Evolutionary conservation across 2,797 vertebrate genomes (phyloP), one percentile per base, ranked within the genome.

Genomic region (Parotocinclus haroldoi): DNA sequence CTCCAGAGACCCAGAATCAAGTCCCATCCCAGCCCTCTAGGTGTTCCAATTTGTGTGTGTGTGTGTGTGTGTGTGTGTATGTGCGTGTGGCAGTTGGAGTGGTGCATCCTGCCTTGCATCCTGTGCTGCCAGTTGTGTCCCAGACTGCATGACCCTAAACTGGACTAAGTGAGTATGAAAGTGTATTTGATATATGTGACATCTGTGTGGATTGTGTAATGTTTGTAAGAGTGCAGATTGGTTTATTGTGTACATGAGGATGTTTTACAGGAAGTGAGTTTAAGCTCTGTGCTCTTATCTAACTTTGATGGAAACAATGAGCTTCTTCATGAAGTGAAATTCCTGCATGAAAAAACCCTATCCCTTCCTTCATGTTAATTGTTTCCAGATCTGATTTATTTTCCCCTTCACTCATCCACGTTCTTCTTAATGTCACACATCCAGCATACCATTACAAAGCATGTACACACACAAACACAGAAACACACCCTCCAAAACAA

Each of bases 341-440:
- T 42, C 18, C 12, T 14, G 18, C 18, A 44, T 39, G 39, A 60
- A 58, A 19, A 60, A 68, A 53, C 17, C 5, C 2, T 27, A 27
- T 27, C 14, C 18, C 53, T 49, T 48, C 54, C 46, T 10, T 10
- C 18, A 12, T 11, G 1, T 14, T 19, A 62, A 62, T 40, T 51
- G 59, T 12, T 62, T 62, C 48, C 59, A 62, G 59, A 62, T 62
- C 37, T 51, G 59, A 62, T 62, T 61, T 62, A 40, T 51, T 49
- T 10, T 3, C 45, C 49, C 10, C 13, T 49, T 51, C 59, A 62
- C 59, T 60, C 38, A 53, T 51, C 16, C 14, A 63, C 16, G 7
- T 42, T 53, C 27, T 37, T 46, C 48, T 14, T 49, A 16, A 61
- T 61, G 13, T 13, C 9, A 11, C 48, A 61, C 58, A 50, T 61